These are phyloP conservation scores for Malthinus flaveolus DNA, from an alignment of 2,888 invertebrate species.

Conservation along the genomic window DNA sequence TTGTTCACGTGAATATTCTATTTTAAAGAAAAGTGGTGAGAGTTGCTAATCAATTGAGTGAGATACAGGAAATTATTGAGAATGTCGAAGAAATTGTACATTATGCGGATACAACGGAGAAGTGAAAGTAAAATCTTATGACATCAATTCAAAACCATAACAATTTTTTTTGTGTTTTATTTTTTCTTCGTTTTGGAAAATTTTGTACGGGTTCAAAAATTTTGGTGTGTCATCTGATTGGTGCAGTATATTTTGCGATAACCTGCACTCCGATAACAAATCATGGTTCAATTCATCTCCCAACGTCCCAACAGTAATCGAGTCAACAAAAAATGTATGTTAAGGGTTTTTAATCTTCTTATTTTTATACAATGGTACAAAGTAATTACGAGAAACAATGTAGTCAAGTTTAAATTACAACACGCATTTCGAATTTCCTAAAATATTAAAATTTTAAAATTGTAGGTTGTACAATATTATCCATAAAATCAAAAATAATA, in stretches of 20 bases:
- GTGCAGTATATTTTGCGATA: neutral
- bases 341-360: too few species aligned
- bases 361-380: too few species aligned
- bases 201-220: neutral
- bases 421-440: too few species aligned
- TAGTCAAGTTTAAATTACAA: too few species aligned
- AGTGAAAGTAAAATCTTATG: constrained; percentile 5
- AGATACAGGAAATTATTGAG: constrained; percentile 6
- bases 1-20: neutral
- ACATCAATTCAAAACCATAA: constrained; percentile 1
- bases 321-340: too few species aligned
- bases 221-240: neutral
- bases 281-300: neutral
- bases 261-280: neutral
- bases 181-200: neutral
- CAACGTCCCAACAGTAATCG: neutral
- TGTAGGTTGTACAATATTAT: too few species aligned
- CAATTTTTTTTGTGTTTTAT: neutral
- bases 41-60: neutral
- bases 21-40: neutral
- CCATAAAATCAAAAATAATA: too few species aligned
- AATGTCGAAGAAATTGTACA: neutral
- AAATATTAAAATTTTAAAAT: too few species aligned
- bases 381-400: too few species aligned
- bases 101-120: constrained; percentile 2